These are phyloP conservation scores for Pimpla rufipes DNA, from an alignment of 2,888 invertebrate genomes.

Conservation along the genomic window DNA sequence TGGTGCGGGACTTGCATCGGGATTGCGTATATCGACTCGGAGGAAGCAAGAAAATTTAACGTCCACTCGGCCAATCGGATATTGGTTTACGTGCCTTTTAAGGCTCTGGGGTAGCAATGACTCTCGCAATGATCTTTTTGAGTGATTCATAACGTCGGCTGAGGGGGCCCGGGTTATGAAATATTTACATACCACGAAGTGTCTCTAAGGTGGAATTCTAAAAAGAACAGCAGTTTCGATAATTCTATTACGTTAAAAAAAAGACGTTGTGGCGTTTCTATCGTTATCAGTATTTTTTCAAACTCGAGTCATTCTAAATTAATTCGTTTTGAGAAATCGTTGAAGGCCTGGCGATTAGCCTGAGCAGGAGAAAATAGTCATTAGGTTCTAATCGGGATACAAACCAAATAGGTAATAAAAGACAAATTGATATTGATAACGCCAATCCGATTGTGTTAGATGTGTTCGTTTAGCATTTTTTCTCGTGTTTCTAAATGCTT, in stretches of 20 bases:
- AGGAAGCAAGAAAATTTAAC: conserved; percentile 44
- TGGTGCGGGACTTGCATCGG: neutral
- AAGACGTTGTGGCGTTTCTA: neutral
- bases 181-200: neutral
- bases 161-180: neutral
- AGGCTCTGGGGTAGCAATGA: conserved; percentile 19
- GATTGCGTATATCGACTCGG: neutral
- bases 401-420: too few species aligned
- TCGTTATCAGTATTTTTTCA: neutral
- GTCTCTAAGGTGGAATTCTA: neutral
- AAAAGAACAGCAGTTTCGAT: neutral
- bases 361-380: too few species aligned
- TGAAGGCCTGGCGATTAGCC: too few species aligned
- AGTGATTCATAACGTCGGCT: conserved; percentile 8
- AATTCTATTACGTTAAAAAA: conserved; percentile 16
- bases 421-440: too few species aligned
- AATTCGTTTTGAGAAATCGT: too few species aligned
- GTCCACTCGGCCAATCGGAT: conserved; percentile 33
- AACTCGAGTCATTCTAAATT: too few species aligned
- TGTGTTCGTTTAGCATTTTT: too few species aligned
- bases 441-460: too few species aligned
- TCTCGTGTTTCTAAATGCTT: too few species aligned
- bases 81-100: conserved; percentile 24
- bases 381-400: too few species aligned
- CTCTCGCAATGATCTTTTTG: conserved; percentile 30